Evolutionary conservation across 92 coral and sea anemone genomes (phyloP), one percentile per base, ranked within the genome.

Genomic region (Isaurus tuberculatus): DNA sequence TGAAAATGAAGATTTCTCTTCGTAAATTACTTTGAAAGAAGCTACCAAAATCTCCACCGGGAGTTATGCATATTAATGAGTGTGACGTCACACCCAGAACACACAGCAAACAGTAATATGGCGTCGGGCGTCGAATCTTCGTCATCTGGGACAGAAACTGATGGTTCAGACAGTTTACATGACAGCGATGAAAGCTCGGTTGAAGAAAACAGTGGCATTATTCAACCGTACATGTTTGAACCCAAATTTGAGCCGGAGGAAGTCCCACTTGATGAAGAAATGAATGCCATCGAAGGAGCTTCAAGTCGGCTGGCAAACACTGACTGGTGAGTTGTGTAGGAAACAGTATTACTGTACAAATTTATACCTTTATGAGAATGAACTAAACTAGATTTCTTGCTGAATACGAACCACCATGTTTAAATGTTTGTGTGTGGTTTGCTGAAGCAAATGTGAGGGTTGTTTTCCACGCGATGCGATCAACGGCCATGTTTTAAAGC

Each of bases 71-170:
- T 26, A 26, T 6, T 20, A 20, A 6, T 61, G 19, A 26, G 17
- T 25, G 40, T 65, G 70, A 65, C 36, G 42, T 65, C 70, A 65
- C 70, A 68, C 48, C 73, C 73, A 34, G 51, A 33, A 33, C 73
- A 32, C 73, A 30, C 20, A 28, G 20, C 48, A 13, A 33, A 36
- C 25, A 32, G 27, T 34, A 32, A 68, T 31, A 32, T 68, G 48
- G 48, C 73, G 27, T 31, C 51, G 26, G 9, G 26, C 44, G 10
- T 2, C 48, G 48, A 68, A 32, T 13, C 0, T 31, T 13, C 23
- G 5, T 33, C 23, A 16, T 68, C 73, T 15, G 73, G 10, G 46
- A 7, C 73, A 31, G 73, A 65, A 65, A 26, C 71, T 65, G 17
- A 31, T 65, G 71, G 71, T 15, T 65, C 71, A 13, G 71, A 65